Base-by-base conservation (phyloP, 2,113 vertebrate species). In the Plectropomus leopardus region DNA sequence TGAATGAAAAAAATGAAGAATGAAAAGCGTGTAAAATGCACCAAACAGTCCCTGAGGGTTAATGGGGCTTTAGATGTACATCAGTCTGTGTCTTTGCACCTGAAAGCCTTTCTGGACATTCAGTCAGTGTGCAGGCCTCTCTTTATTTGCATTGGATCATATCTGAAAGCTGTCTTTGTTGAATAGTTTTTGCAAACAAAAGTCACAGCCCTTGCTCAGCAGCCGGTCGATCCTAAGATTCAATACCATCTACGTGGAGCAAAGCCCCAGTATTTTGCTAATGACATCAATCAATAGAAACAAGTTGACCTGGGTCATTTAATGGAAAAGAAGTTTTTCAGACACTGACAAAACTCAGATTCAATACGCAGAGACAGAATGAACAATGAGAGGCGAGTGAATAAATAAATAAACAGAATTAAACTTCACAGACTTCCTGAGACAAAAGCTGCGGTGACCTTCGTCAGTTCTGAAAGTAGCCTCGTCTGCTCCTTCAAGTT, bases 371-470 rank as follows among this genome's bases (percentile, higher is more conserved):
- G 10, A 44, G 10, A 10, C 50, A 48, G 26, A 63, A 11, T 48
- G 57, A 63, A 36, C 45, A 47, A 83, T 0, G 21, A 68, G 65
- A 57, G 24, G 7, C 0, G 6, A 36, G 48, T 1, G 28, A 50
- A 65, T 70, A 32, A 69, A 77, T 65, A 67, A 72, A 54, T 32
- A 61, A 80, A 65, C 23, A 74, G 55, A 34, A 10, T 30, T 3
- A 55, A 45, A 55, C 9, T 50, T 83, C 53, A 55, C 36, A 40
- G 36, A 40, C 36, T 42, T 64, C 34, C 55, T 4, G 48, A 65
- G 28, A 80, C 47, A 61, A 78, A 55, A 73, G 78, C 68, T 19
- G 42, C 65, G 0, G 72, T 40, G 83, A 86, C 87, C 86, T 88
- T 70, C 30, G 5, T 71, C 82, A 30, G 76, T 26, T 65, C 44